A percentile compares a stretch with the other conserved stretches of the same genome.
phyloP scores from a whole-genome alignment of 2,888 invertebrate species.

The Nebria salina region DNA sequence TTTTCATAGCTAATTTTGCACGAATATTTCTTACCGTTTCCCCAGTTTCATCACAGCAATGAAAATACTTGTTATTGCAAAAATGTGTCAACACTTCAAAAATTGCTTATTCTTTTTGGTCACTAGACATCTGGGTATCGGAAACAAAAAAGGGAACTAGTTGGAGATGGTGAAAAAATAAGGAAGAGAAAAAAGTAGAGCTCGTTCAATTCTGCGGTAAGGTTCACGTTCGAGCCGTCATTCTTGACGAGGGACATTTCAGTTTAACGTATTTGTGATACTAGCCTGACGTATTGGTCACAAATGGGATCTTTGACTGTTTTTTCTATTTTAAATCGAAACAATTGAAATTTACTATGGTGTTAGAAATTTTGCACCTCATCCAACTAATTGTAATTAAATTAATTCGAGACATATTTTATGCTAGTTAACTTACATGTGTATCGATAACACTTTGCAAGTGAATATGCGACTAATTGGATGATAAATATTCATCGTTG shows the following conservation, averaged over 20 bases:
- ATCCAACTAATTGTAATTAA: no score
- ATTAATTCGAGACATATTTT: no score
- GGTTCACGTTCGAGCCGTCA: constrained; percentile 16
- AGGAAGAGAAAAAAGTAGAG: constrained; percentile 17
- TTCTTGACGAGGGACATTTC: constrained; percentile 24
- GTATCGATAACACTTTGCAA: no score
- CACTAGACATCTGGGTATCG: constrained; percentile 11
- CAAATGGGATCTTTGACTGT: neutral
- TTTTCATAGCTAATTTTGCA: neutral
- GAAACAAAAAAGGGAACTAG: neutral
- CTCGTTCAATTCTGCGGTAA: constrained; percentile 24
- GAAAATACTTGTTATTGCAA: neutral
- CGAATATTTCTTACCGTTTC: neutral
- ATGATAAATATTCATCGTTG: no score
- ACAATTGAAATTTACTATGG: constrained; percentile 8
- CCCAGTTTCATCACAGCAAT: neutral
- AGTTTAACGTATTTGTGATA: constrained; percentile 30
- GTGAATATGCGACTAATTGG: no score
- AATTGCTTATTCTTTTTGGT: neutral
- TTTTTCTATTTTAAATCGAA: neutral
- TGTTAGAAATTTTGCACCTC: no score
- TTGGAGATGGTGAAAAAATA: neutral
- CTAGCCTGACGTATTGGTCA: constrained; percentile 25
- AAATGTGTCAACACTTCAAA: neutral
- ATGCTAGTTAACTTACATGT: no score